Base-by-base conservation (phyloP, 35 echinoderm and acorn worm genomes). In the Amphiura filiformis region DNA sequence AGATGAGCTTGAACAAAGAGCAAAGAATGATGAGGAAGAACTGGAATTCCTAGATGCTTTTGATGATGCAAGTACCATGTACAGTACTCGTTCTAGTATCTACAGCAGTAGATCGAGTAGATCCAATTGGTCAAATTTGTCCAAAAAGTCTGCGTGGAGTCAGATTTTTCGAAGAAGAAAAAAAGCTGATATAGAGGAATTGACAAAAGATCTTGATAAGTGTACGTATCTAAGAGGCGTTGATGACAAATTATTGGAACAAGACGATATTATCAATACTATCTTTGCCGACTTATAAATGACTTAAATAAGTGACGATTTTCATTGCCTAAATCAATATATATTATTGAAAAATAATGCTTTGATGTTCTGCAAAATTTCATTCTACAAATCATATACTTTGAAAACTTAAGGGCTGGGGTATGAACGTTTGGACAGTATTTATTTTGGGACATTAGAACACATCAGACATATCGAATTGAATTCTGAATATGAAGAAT, bases 161-260 rank as follows among this genome's bases (percentile, higher is more conserved):
- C 44, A 52, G 44, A 20, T 52, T 7, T 52, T 52, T 20, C 7
- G 65, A 65, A 56, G 13, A 81, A 83, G 1, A 37, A 82, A 31
- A 36, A 39, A 38, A 26, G 37, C 75, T 84, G 64, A 78, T 36
- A 38, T 84, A 5, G 82, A 82, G 32, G 38, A 84, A 44, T 37
- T 90, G 28, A 84, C 88, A 3, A 90, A 84, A 78, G 81, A 90
- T 33, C 65, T 90, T 20, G 39, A 56, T 1, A 90, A 90, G 34
- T 90, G 88, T 83, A 39, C 82, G 9, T 90, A 90, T 34, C 81
- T 90, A 1, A 31, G 56, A 77, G 80, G 38, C 13, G 36, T 70
- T 28, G 80, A 90, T 39, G 38, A 90, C 17, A 39, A 76, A 39
- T 22, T 84, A 26, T 22, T 84, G 1, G 52, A 26, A n/a, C 38